phyloP scores from a whole-genome alignment of 2,797 vertebrate genomes.

The Diceros bicornis region DNA sequence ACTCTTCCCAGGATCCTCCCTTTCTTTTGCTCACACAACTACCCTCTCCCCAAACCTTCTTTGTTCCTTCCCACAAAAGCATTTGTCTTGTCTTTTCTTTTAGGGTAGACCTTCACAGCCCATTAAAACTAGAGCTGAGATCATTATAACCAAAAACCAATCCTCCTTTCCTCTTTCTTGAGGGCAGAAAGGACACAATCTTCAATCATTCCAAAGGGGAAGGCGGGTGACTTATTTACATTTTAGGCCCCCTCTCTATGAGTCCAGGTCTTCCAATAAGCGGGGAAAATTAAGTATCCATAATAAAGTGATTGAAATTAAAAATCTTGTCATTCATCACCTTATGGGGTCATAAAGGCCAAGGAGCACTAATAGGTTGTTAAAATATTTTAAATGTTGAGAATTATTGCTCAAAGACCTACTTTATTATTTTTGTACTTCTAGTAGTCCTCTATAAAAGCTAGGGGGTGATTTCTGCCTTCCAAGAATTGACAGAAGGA shows the following conservation, averaged over 20 bases:
- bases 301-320: not conserved
- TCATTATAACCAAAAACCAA: not conserved
- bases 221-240: not conserved
- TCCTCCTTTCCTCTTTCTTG: not conserved
- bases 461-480: not conserved
- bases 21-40: not conserved
- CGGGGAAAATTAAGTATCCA: not conserved
- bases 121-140: not conserved
- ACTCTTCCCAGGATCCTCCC: not conserved
- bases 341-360: not conserved
- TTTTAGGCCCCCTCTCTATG: not conserved
- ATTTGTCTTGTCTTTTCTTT: not conserved
- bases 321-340: not conserved
- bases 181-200: not conserved
- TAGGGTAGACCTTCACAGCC: not conserved
- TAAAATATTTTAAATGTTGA: slow-evolving; percentile 49
- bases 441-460: not conserved
- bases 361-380: not conserved
- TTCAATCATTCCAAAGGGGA: not conserved
- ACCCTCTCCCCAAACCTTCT: not conserved
- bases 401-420: not conserved
- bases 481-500: not conserved
- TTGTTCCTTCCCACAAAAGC: not conserved
- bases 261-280: not conserved
- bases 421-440: slow-evolving; percentile 3